Base-by-base conservation (phyloP, 2,113 vertebrate species). In the Eurypyga helias region DNA sequence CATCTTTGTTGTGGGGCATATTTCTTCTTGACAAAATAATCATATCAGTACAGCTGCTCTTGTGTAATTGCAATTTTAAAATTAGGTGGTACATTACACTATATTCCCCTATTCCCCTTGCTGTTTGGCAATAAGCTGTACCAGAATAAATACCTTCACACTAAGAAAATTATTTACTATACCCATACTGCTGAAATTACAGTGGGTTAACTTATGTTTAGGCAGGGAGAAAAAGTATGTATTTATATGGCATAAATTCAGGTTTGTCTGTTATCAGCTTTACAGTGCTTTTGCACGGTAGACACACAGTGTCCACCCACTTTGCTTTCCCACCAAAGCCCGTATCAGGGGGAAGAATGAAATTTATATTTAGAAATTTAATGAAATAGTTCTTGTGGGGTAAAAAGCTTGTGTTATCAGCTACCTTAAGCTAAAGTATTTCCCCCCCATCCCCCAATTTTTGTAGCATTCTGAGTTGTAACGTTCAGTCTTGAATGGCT, bases 391-490 rank as follows among this genome's bases (percentile, higher is more conserved):
- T 43, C 11, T 67, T 48, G 4, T 29, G 33, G 7, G 23, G 13
- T 77, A 46, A 76, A 84, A 78, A 45, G 11, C 17, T 51, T 48
- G 7, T 29, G 28, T 58, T 87, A 66, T 51, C 20, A 86, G 26
- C n/a, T 84, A 7, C 43, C 89, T 87, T 48, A 61, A 78, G 18
- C n/a, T 60, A 12, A 78, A 78, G 17, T 38, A 43, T 11, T 65
- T 70, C 48, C 29, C 15, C 1, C 8, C 10, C 3, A 1, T 4
- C 10, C 13, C 23, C 28, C 28, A 25, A 1, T 26, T 51, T 28
- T 71, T 64, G 11, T 52, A 45, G 43, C 28, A 6, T 72, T 72
- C 38, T 17, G 33, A 85, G 24, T 20, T 83, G 13, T 52, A 75
- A 33, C 8, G 38, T 34, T 75, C 14, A 58, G 48, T 78, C 66